Evolutionary conservation across 2,113 vertebrate species (phyloP), one percentile per base, ranked within the genome.

Genomic region (Clupea harengus): DNA sequence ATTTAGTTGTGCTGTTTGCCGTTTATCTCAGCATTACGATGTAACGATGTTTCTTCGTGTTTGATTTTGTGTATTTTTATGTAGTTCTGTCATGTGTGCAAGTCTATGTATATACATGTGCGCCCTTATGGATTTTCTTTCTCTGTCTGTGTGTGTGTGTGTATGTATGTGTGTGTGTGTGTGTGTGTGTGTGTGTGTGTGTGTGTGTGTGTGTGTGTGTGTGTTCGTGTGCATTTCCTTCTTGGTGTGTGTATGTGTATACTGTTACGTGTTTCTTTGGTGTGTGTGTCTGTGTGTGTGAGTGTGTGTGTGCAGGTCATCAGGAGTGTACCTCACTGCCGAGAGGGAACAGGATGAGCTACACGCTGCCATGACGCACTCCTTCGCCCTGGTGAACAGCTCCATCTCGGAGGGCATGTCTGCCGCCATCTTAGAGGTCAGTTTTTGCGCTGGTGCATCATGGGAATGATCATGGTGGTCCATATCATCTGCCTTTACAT

Each of bases 391-490:
- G 89, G 96, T 99, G 81, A 99, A 99, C 94, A 97, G 97, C 92
- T 99, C 98, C 0, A 2, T 94, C 86, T 99, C 97, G 0, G 98
- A 99, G 88, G 98, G 98, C 72, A 99, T 99, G 98, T 99, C 98
- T 0, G 97, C 97, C 0, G 97, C 97, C 72, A 92, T 99, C 86
- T 94, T 99, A 88, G 98, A 99, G 98, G 98, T 99, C 90, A 1
- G 46, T 81, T 8, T 80, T 6, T 3, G 2, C n/a, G 2, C 60
- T 8, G n/a, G 64, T 6, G 7, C 10, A 6, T 1, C 8, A 28
- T 22, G 64, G 22, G 22, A n/a, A 64, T 25, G 52, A 20, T 4
- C 15, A 54, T 54, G 52, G 15, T 20, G 4, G 15, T 20, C 18
- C 18, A 54, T 17, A 4, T 18, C 52, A 54, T 54, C 17, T 15